Evolutionary conservation across 53 echinoderm and acorn worm genomes (phyloP).

Genomic region (Echinarachnius parma): DNA sequence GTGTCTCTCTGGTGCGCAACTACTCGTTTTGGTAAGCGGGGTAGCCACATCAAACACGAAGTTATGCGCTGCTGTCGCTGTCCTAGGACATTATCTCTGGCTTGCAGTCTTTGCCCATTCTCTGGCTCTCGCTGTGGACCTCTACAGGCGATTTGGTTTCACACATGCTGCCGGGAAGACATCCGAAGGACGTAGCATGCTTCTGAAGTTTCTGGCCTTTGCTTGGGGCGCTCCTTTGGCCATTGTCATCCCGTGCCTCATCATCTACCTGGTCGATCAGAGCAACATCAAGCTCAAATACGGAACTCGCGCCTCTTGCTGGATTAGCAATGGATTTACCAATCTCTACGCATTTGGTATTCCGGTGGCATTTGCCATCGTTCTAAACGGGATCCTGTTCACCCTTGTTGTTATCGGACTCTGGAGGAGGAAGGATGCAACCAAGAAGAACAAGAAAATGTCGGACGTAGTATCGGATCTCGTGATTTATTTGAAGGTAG

Average conservation of each 20-base stretch:
- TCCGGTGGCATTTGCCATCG: conserved; percentile 41
- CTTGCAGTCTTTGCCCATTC: conserved; percentile 53
- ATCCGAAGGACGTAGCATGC: background rate
- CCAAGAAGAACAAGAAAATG: conserved; percentile 5
- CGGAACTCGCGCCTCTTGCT: conserved; percentile 43
- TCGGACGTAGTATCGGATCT: background rate
- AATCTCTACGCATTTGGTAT: conserved; percentile 53
- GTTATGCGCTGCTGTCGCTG: conserved; percentile 53
- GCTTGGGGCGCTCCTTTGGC: conserved; percentile 37
- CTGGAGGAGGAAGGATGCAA: conserved; percentile 20
- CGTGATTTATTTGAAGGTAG: conserved; percentile 17
- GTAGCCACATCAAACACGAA: conserved; percentile 27
- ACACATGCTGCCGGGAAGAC: conserved; percentile 12
- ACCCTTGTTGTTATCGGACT: conserved; percentile 47
- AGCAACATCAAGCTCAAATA: conserved; percentile 42
- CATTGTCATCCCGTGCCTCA: conserved; percentile 55
- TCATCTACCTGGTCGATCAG: conserved; percentile 46
- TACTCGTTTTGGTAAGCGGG: conserved; percentile 51
- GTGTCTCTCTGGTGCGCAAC: conserved; percentile 57
- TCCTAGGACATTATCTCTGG: conserved; percentile 68
- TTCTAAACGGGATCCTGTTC: conserved; percentile 52
- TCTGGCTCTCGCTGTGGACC: conserved; percentile 50
- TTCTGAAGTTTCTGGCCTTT: conserved; percentile 17
- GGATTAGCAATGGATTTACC: conserved; percentile 49
- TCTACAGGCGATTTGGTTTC: conserved; percentile 49